Base-by-base conservation (phyloP, 2,888 invertebrate genomes). In the Arrhopalites spinosus region DNA sequence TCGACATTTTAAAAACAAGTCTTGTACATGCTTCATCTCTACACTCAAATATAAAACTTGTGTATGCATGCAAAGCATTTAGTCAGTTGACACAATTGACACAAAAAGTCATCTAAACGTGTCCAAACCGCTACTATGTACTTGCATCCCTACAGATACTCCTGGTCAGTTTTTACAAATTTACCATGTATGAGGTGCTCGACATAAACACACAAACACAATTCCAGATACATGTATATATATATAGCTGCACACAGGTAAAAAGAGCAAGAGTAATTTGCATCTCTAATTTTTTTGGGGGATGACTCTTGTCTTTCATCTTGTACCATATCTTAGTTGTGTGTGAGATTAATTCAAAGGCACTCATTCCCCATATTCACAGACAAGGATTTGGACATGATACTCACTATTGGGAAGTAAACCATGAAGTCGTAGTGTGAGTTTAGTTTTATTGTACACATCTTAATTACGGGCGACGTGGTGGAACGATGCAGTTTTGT, bases 51-150 rank as follows among this genome's bases (percentile, higher is more conserved):
- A n/a, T n/a, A n/a, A n/a, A n/a, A n/a, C n/a, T n/a, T n/a, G n/a
- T n/a, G n/a, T n/a, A n/a, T n/a, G n/a, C 20, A 59, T 8, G 53
- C 8, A 17, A 53, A 17, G 5, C 50, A 68, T 27, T 50, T 68
- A 25, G 53, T 20, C 3, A n/a, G n/a, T n/a, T n/a, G n/a, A n/a
- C n/a, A 61, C 71, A 63, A 63, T 45, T 72, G 72, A 72, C 72
- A 72, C 72, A 72, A 72, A 72, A 72, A 72, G 72, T 72, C 72
- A 72, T 61, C 63, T 63, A 71, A 72, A 72, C 72, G 72, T 72
- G 72, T 72, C 72, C 72, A 63, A 72, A n/a, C 53, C 27, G 27
- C 2, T 59, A 8, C 25, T 68, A 45, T 27, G 63, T 47, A n/a
- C 29, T 25, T 69, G 7, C 36, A 15, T 63, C 13, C 11, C 59